Percentiles rank a stretch among this genome's conserved stretches.
These are phyloP conservation scores for Dynastes tityus DNA, from an alignment of 2,888 invertebrate species.

Conservation along the genomic window DNA sequence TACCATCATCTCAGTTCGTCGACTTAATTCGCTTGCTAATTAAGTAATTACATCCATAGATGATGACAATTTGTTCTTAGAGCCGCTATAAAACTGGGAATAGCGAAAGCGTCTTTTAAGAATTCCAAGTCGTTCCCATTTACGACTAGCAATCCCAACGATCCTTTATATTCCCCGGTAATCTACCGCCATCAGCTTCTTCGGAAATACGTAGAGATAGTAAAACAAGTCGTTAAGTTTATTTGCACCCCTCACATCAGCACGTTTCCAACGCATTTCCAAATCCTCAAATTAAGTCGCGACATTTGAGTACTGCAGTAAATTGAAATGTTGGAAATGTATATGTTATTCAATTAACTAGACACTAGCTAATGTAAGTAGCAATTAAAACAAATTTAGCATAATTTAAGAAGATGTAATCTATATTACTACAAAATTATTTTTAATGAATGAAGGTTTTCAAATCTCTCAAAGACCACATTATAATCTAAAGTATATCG, in stretches of 20 bases:
- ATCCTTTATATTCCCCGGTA: constrained; percentile 13
- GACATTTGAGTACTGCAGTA: too few relatives aligned
- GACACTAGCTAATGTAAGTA: too few relatives aligned
- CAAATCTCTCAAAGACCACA: too few relatives aligned
- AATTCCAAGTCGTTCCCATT: neutral
- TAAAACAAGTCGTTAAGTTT: constrained; percentile 39
- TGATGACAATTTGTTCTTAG: neutral
- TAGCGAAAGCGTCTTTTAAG: constrained; percentile 7
- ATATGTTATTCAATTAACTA: too few relatives aligned
- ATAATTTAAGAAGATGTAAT: too few relatives aligned
- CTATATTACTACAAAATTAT: too few relatives aligned
- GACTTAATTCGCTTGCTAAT: neutral
- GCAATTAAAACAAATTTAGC: too few relatives aligned
- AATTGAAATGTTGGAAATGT: too few relatives aligned
- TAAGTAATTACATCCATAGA: constrained; percentile 7
- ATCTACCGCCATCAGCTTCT: constrained; percentile 15
- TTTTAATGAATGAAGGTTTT: too few relatives aligned
- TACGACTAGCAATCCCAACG: constrained; percentile 7
- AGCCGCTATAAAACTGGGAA: neutral
- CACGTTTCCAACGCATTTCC: neutral
- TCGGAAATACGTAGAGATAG: neutral
- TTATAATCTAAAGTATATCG: too few relatives aligned
- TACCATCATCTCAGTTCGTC: neutral
- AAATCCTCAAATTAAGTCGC: too few relatives aligned
- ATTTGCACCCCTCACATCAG: neutral